A percentile compares a stretch with the other conserved stretches of the same genome.
Evolutionary conservation across 2,113 vertebrate species (phyloP).

Genomic region (rat (Rattus norvegicus)): GRCr8 NC_086019.1:76359501-76360000

Average conservation of each 20-base stretch:
- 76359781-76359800: neutral
- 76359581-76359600: neutral
- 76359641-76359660: neutral
- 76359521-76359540: neutral
- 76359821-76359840: neutral
- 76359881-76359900: too few species aligned
- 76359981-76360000: neutral
- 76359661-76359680: neutral
- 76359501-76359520: neutral
- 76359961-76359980: neutral
- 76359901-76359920: too few species aligned
- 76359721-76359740: neutral
- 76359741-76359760: neutral
- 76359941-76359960: neutral
- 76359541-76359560: neutral
- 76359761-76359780: neutral
- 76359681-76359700: neutral
- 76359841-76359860: neutral
- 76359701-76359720: neutral
- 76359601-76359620: neutral
- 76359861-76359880: neutral
- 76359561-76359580: neutral
- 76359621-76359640: neutral
- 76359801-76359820: neutral
- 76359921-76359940: too few species aligned